Base-by-base conservation (phyloP, 1,140 invertebrate species). In the Agrilus planipennis region DNA sequence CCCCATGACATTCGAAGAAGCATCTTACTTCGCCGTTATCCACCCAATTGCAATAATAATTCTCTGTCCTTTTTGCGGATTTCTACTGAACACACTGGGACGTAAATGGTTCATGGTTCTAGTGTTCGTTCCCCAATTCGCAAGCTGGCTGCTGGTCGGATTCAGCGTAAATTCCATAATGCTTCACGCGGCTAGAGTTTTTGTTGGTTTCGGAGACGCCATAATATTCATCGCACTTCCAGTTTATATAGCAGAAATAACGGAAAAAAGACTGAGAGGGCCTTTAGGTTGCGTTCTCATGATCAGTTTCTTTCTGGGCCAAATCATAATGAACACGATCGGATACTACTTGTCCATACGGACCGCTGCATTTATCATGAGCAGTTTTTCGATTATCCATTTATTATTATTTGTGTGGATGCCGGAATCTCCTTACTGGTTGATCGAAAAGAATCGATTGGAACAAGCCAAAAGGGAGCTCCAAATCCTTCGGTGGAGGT, bases 21-120 rank as follows among this genome's bases (percentile, higher is more conserved):
- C 69, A 23, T 76, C 77, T 4, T 80, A 76, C 76, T 67, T 81
- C 23, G 75, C 71, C 6, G 53, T 58, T 2, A 58, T 58, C 44
- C 53, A 52, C 4, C 37, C 56, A 6, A 38, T 72, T 19, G 67
- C 68, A 1, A 65, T 67, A 0, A 60, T 69, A 54, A 47, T 67
- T 14, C 70, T 70, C 1, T 63, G 69, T 0, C 65, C 70, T 36
- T 37, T 63, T 4, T 61, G 57, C 11, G 64, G 61, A 14, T 55
- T 47, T 10, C 31, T 68, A 1, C 50, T 64, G 4, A 72, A 70
- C 47, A 63, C 58, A 36, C n/a, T 29, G n/a, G 28, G 28, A 12
- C n/a, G 4, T 12, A 29, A 29, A n/a, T 12, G 15, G 15, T 11
- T 3, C 4, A n/a, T 4, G n/a, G 4, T 29, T 11, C 15, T n/a